Conservation (phyloP, 2,888 invertebrate genomes). For the Microplitis deprimator region DNA sequence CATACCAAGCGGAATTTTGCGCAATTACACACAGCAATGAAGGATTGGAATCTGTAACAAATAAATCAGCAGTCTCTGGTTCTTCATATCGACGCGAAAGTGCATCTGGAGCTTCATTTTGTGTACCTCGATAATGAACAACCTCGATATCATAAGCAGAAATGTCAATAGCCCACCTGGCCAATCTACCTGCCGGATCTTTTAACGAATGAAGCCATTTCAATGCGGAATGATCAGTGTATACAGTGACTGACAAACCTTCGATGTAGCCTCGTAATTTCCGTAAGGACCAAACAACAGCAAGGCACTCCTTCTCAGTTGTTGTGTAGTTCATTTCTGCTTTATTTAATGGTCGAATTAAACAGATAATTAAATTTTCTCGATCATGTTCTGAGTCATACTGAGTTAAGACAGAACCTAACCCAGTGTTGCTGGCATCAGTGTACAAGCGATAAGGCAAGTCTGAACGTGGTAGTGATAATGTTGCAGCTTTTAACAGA, state of each 20-base stretch:
- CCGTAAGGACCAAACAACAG: no score
- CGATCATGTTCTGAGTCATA: no score
- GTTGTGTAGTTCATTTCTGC: no score
- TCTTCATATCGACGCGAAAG: neutral
- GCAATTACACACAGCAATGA: no score
- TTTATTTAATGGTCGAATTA: no score
- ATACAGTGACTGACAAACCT: slow-evolving; percentile 42
- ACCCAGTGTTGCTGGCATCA: no score
- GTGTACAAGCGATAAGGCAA: no score
- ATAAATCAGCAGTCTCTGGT: neutral
- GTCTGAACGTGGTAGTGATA: no score
- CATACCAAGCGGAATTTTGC: slow-evolving; percentile 24
- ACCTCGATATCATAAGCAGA: neutral
- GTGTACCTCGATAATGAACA: neutral
- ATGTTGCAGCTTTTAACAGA: no score
- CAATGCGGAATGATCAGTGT: slow-evolving; percentile 49
- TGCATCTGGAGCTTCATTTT: slow-evolving; percentile 15
- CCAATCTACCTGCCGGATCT: slow-evolving; percentile 24
- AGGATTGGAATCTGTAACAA: neutral
- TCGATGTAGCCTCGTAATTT: slow-evolving; percentile 31
- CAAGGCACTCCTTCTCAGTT: no score
- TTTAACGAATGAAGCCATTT: slow-evolving; percentile 38
- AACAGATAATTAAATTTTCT: no score
- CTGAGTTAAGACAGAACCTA: no score
- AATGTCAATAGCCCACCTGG: slow-evolving; percentile 14